Percentiles rank a stretch among this genome's conserved stretches.
These are phyloP conservation scores for Hypomecis punctinalis DNA, from an alignment of 2,888 invertebrate species.

Conservation along the genomic window DNA sequence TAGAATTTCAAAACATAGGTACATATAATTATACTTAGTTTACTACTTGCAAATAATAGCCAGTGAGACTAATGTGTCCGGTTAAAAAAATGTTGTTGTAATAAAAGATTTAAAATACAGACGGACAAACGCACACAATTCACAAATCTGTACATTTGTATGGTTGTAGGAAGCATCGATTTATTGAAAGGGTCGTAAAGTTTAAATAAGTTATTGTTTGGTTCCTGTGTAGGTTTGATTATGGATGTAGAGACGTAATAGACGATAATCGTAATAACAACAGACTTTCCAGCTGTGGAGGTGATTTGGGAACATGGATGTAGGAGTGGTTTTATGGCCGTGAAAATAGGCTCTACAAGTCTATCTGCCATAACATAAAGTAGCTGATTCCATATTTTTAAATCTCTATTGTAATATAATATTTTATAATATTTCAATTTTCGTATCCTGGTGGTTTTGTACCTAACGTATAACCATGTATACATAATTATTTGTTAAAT, in stretches of 20 bases:
- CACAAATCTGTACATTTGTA: background rate
- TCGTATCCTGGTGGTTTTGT: background rate
- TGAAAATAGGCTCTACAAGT: background rate
- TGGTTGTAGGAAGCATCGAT: conserved; percentile 29
- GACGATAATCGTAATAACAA: conserved; percentile 12
- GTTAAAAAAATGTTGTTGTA: too few species aligned
- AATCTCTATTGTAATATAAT: too few species aligned
- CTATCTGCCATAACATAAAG: background rate
- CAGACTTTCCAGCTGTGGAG: background rate
- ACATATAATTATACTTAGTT: too few species aligned
- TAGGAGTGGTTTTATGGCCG: conserved; percentile 4
- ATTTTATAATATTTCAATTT: too few species aligned
- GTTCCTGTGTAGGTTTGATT: conserved; percentile 21
- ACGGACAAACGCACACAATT: background rate
- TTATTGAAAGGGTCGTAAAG: conserved; percentile 30
- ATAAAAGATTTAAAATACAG: background rate
- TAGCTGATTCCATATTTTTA: background rate
- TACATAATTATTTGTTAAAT: too few species aligned
- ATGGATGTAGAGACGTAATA: conserved; percentile 11
- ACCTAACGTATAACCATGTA: too few species aligned
- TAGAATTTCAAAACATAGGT: too few species aligned
- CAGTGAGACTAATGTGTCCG: too few species aligned
- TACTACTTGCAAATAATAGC: too few species aligned
- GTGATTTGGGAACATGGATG: background rate
- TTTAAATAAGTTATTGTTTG: conserved; percentile 23